Evolutionary conservation across 2,888 invertebrate genomes (phyloP), one percentile per base, ranked within the genome.

Genomic region (Aphidius colemani): DNA sequence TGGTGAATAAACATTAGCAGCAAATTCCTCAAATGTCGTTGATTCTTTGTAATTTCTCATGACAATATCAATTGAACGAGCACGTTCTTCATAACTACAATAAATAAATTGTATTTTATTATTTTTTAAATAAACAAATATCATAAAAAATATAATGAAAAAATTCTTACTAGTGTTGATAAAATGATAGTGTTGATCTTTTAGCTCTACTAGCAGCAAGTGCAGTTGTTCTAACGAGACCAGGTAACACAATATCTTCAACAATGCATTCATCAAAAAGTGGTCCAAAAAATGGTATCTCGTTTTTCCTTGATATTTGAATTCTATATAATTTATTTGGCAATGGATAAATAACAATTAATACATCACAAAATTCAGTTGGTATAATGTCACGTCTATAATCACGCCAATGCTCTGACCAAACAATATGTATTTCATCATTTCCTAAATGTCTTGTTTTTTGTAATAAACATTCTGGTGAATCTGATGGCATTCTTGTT

Each of bases 311-410:
- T 70, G 92, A 89, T 65, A 97, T 92, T 66, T 96, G 95, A 72
- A 96, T 91, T 66, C 97, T 87, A 82, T 92, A 93, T 66, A 98
- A 85, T 60, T 92, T 91, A 77, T 93, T 93, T 59, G 90, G 88
- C 74, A 98, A 85, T 3, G 98, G 98, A 85, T 99, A 98, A 75
- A 99, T 93, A 53, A 92, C 94, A 77, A 99, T 95, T 67, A 99
- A 88, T 69, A 99, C 95, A 86, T 99, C 99, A 82, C 98, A 98
- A 87, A 99, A 99, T 85, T 99, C 98, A 9, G 99, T 99, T 61
- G 98, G 97, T 79, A 99, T 91, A 74, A 98, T 97, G 78, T 96
- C 96, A 63, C 98, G 89, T 65, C 96, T 88, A 85, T 99, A 99
- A 78, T 97, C 95, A 68, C 97, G 88, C 83, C 88, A 89, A 83